phyloP scores from a whole-genome alignment of 2,888 invertebrate genomes.

The Diogma glabrata region DNA sequence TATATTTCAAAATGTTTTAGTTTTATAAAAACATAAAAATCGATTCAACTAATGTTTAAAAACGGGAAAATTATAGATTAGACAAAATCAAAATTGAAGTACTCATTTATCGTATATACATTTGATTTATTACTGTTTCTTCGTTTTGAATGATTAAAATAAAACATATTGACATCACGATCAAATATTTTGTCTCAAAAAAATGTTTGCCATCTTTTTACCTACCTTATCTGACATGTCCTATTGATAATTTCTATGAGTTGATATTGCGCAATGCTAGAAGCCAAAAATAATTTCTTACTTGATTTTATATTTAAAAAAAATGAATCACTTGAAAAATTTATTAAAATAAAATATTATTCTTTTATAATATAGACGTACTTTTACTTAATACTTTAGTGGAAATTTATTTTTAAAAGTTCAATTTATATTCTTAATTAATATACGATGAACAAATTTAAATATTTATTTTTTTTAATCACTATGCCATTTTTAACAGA shows the following conservation, averaged over 20 bases:
- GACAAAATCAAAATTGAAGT: too few species aligned
- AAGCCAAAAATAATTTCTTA: neutral
- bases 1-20: too few species aligned
- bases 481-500: too few species aligned
- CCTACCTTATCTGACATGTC: slow-evolving; percentile 12
- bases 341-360: slow-evolving; percentile 2
- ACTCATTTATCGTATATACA: too few species aligned
- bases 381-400: slow-evolving; percentile 7
- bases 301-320: slow-evolving; percentile 2
- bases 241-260: too few species aligned
- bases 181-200: too few species aligned
- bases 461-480: neutral
- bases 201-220: slow-evolving; percentile 2
- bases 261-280: slow-evolving; percentile 5
- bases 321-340: slow-evolving; percentile 1
- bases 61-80: too few species aligned
- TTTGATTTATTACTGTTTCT: too few species aligned
- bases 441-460: neutral
- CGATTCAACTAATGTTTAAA: too few species aligned
- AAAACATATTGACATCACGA: neutral
- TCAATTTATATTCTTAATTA: neutral
- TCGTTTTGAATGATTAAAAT: slow-evolving; percentile 7
- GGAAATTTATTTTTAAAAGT: neutral
- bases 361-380: slow-evolving; percentile 3
- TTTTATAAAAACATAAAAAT: too few species aligned